Conservation (phyloP, 2,113 vertebrate species). For the Pogona vitticeps region DNA sequence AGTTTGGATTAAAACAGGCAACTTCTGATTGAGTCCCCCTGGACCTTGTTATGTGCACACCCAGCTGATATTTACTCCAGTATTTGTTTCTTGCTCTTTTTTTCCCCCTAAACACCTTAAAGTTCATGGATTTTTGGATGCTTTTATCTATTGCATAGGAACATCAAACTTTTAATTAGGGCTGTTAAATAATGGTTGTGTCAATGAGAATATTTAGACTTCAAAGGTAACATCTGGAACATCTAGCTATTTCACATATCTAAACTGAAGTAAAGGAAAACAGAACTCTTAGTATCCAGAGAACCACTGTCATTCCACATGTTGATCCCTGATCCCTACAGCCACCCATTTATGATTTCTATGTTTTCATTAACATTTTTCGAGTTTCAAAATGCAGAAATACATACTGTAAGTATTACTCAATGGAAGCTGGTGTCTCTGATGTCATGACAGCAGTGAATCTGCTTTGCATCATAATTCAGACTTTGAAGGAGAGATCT, state of each 20-base stretch:
- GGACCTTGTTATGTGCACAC: constrained; percentile 78
- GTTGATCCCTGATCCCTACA: not conserved
- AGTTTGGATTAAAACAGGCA: constrained; percentile 72
- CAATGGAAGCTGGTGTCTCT: too few species aligned
- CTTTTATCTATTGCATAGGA: constrained; percentile 60
- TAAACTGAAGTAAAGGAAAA: constrained; percentile 21
- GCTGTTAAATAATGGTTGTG: constrained; percentile 48
- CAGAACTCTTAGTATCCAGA: constrained; percentile 2
- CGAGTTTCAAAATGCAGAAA: too few species aligned
- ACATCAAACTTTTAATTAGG: constrained; percentile 56
- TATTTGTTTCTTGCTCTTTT: constrained; percentile 63
- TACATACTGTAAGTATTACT: too few species aligned
- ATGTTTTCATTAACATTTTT: not conserved
- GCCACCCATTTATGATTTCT: not conserved
- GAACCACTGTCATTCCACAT: constrained; percentile 13
- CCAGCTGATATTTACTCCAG: constrained; percentile 72
- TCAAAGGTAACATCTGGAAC: constrained; percentile 17
- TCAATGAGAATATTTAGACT: constrained; percentile 56
- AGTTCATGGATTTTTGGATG: constrained; percentile 63
- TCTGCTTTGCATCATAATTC: too few species aligned
- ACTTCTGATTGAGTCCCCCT: constrained; percentile 74
- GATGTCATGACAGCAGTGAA: too few species aligned
- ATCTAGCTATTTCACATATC: constrained; percentile 27
- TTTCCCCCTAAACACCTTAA: not conserved
- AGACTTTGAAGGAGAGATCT: too few species aligned